Evolutionary conservation across 2,888 invertebrate species (phyloP).

Genomic region (Thecophora atra): DNA sequence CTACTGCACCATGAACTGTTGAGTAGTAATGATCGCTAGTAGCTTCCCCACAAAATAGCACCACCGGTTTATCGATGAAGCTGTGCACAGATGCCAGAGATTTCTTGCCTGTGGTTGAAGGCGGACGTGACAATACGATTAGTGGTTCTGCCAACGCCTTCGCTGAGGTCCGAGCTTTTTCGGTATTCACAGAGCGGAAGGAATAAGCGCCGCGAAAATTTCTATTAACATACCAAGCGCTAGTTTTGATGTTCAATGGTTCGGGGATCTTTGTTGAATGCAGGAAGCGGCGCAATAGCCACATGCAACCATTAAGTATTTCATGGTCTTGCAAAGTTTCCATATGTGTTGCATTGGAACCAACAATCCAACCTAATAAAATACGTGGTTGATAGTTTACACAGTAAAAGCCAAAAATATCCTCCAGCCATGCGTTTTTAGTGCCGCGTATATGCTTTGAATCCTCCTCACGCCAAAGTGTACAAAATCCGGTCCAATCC

Average conservation of each 20-base stretch:
- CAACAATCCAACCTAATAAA: conserved; percentile 74
- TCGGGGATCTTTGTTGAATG: conserved; percentile 46
- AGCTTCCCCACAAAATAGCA: conserved; percentile 76
- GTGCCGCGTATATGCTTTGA: conserved; percentile 42
- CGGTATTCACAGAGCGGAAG: conserved; percentile 69
- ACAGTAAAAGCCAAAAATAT: conserved; percentile 74
- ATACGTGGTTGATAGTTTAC: conserved; percentile 71
- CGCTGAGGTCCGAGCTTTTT: conserved; percentile 68
- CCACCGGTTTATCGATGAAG: conserved; percentile 64
- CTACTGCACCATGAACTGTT: conserved; percentile 77
- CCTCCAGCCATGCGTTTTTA: conserved; percentile 69
- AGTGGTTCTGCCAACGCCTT: conserved; percentile 68
- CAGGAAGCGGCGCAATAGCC: conserved; percentile 53
- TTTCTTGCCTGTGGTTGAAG: neutral
- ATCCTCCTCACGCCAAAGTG: conserved; percentile 70
- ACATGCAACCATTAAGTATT: conserved; percentile 49
- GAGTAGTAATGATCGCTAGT: conserved; percentile 72
- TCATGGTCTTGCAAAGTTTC: conserved; percentile 70
- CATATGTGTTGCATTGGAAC: conserved; percentile 69
- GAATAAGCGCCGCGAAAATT: conserved; percentile 73
- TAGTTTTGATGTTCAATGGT: conserved; percentile 61
- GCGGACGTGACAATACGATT: conserved; percentile 44
- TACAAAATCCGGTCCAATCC: conserved; percentile 67
- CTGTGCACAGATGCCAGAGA: conserved; percentile 43
- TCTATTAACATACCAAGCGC: conserved; percentile 72